phyloP scores from a whole-genome alignment of 64 coral and sea anemone genomes.

The Montipora sp. region DNA sequence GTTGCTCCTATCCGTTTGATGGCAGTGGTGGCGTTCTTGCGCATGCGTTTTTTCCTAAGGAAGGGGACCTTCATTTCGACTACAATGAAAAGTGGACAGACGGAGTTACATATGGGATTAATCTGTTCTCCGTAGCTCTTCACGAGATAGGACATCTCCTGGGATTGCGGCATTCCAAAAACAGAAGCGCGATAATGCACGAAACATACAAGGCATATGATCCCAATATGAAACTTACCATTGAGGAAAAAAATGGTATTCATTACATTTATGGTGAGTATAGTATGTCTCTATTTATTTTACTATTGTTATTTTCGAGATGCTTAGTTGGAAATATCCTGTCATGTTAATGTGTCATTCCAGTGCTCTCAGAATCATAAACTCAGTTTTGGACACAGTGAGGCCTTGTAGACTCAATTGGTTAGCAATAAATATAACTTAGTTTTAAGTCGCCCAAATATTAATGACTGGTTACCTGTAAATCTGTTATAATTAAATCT shows the following conservation, averaged over 20 bases:
- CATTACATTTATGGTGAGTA: conserved; percentile 70
- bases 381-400: too few species aligned
- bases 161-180: conserved; percentile 55
- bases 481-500: too few species aligned
- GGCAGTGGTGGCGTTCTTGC: not conserved
- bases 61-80: conserved; percentile 49
- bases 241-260: conserved; percentile 75
- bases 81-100: conserved; percentile 40
- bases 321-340: too few species aligned
- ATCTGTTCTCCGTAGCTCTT: conserved; percentile 63
- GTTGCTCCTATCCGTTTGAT: conserved; percentile 1
- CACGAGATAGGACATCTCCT: conserved; percentile 87
- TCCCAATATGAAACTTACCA: conserved; percentile 35
- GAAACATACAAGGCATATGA: conserved; percentile 38
- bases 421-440: too few species aligned
- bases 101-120: not conserved
- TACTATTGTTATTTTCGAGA: too few species aligned
- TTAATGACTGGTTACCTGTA: too few species aligned
- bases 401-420: too few species aligned
- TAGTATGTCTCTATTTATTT: not conserved
- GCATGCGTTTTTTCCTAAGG: conserved; percentile 43
- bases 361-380: too few species aligned
- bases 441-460: too few species aligned
- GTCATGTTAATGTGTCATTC: too few species aligned
- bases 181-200: conserved; percentile 62